Evolutionary conservation across 2,797 vertebrate species (phyloP), one percentile per base, ranked within the genome.

Genomic region (Glyptemys insculpta): DNA sequence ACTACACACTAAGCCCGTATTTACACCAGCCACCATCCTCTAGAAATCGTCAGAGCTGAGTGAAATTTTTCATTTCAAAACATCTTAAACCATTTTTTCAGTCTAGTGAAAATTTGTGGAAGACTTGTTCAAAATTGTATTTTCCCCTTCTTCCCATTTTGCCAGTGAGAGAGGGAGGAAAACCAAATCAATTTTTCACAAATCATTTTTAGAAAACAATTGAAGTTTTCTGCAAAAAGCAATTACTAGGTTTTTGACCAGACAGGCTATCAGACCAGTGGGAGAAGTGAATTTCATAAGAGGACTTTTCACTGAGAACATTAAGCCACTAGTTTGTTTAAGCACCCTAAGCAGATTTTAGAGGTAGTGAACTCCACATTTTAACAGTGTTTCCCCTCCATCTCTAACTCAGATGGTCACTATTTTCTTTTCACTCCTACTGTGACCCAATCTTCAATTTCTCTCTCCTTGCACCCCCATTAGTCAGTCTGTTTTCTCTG

Each of bases 401-500:
- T 2, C 80, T 59, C 37, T 44, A 41, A 74, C 37, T 76, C 72
- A 76, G 50, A 37, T 34, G 21, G 8, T 57, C 62, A 74, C 52
- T 10, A 23, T 83, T 86, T 92, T 57, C 79, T 88, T 93, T 74
- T 50, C 57, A 88, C 2, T 14, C 72, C 82, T 87, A 27, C 78
- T 6, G 53, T 0, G 1, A 87, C n/a, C 88, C 74, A 74, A 83
- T 11, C 65, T 90, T 82, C 49, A 92, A 53, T 27, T 92, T 54
- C 87, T 93, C 78, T 81, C n/a, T 23, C 65, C 91, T 79, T 79
- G 44, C 25, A 83, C 50, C 83, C 50, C 78, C 65, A 41, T 87
- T 78, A 83, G 50, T 85, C 18, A 29, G 53, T 47, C 25, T 83
- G 53, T 83, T 92, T 94, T 81, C 93, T 90, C 82, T 81, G 85